These are phyloP conservation scores for Barypeithes pellucidus DNA, from an alignment of 2,888 invertebrate species.

Conservation along the genomic window DNA sequence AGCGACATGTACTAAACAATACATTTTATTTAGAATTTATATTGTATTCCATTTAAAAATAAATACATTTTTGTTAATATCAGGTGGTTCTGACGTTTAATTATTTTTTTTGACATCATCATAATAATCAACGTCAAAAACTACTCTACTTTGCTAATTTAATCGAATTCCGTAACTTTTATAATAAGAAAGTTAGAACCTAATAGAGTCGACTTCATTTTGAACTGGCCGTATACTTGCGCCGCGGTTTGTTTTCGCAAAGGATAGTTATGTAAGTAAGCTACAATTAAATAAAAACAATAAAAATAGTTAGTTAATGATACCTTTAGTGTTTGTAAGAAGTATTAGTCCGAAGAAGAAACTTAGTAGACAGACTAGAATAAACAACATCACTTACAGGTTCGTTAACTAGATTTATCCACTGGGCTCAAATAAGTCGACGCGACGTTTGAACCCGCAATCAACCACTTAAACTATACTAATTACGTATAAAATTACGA, in stretches of 20 bases:
- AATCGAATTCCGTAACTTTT: too few species aligned
- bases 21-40: too few species aligned
- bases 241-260: background rate
- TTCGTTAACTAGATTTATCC: slow-evolving; percentile 48
- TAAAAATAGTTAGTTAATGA: slow-evolving; percentile 25
- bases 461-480: slow-evolving; percentile 56
- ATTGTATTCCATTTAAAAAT: too few species aligned
- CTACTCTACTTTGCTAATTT: too few species aligned
- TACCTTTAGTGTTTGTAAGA: slow-evolving; percentile 47
- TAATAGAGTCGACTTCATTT: too few species aligned
- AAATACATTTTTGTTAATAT: too few species aligned
- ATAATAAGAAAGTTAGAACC: too few species aligned
- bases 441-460: slow-evolving; percentile 28
- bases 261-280: background rate
- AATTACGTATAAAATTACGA: slow-evolving; percentile 59
- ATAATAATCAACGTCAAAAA: too few species aligned
- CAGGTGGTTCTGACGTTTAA: too few species aligned
- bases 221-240: too few species aligned
- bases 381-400: slow-evolving; percentile 47
- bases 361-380: slow-evolving; percentile 43
- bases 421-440: slow-evolving; percentile 18
- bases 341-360: slow-evolving; percentile 50
- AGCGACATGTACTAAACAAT: too few species aligned
- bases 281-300: slow-evolving; percentile 8
- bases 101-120: too few species aligned